Evolutionary conservation across 2,113 vertebrate genomes (phyloP), one percentile per base, ranked within the genome.

Genomic region (Thamnaconus septentrionalis): DNA sequence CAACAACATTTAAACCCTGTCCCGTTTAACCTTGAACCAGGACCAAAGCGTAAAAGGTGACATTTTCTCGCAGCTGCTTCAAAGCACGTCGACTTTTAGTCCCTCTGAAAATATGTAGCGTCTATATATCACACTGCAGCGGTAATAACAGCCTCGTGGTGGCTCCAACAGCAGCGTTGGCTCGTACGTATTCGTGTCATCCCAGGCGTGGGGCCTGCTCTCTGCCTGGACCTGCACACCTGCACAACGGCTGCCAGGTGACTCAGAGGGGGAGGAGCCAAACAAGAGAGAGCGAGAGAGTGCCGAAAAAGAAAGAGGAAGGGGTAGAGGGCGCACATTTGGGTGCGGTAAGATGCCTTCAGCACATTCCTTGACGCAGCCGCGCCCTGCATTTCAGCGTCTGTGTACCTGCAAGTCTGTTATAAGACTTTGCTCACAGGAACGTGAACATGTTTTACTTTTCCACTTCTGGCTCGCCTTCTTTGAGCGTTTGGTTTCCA

Each of bases 301-400:
- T 1, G 5, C 43, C 11, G 59, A 5, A 55, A 41, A 62, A 46
- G 40, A 5, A 10, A 8, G 5, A 31, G 44, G 2, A 59, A 53
- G 64, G 0, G 55, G 46, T 54, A 7, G 12, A 64, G 50, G 18
- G 10, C 39, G 8, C 44, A 41, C 3, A 2, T 39, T 6, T 71
- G 78, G 85, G 85, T 86, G 88, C 82, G 82, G 71, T 69, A 48
- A 71, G 73, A 80, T 61, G 88, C 88, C 87, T 71, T 60, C 41
- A 80, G 87, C 88, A 62, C 81, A 90, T 90, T 90, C 88, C 71
- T 74, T 11, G 4, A 0, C 62, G 64, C 56, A 1, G 64, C 80
- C 81, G 76, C 87, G 47, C 87, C 87, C 83, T 77, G 61, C 0
- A 1, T 69, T 70, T 64, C 64, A 71, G 62, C 41, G 44, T 66